phyloP scores from a whole-genome alignment of 2,113 vertebrate species.

The Mirounga angustirostris region DNA sequence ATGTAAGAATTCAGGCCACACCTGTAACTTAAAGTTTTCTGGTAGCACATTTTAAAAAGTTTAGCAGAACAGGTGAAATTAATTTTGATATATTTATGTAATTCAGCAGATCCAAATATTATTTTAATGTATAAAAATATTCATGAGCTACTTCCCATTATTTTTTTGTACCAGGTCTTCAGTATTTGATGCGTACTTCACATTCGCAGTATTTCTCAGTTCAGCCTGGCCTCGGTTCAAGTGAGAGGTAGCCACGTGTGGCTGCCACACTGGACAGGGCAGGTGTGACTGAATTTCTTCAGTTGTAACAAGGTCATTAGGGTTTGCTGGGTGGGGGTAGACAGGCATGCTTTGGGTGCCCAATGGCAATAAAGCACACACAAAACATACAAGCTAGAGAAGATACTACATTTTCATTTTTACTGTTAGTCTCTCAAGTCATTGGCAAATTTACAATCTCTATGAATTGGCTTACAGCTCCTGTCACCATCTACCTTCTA shows the following conservation, averaged over 20 bases:
- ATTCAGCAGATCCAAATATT: neutral
- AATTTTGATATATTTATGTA: constrained; percentile 33
- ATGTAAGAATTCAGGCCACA: neutral
- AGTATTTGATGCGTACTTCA: neutral
- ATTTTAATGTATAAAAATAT: constrained; percentile 38
- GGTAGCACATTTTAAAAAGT: neutral
- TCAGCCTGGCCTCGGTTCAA: neutral
- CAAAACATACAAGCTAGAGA: neutral
- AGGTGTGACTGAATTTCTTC: neutral
- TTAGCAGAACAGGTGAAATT: neutral
- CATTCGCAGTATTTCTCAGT: neutral
- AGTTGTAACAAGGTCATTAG: neutral
- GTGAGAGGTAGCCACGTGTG: neutral
- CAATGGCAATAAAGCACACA: neutral
- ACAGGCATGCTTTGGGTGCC: neutral
- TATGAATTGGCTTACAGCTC: constrained; percentile 86
- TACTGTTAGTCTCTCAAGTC: constrained; percentile 30
- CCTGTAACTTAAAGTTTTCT: neutral
- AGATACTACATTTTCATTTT: constrained; percentile 56
- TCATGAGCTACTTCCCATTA: neutral
- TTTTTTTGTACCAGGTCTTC: neutral
- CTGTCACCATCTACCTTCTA: constrained; percentile 87
- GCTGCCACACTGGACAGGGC: neutral
- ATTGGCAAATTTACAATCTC: constrained; percentile 86
- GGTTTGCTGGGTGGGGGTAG: neutral